Percentiles rank a stretch among this genome's conserved stretches.
Evolutionary conservation across 2,797 vertebrate species (phyloP).

Genomic region (Tapirus indicus): DNA sequence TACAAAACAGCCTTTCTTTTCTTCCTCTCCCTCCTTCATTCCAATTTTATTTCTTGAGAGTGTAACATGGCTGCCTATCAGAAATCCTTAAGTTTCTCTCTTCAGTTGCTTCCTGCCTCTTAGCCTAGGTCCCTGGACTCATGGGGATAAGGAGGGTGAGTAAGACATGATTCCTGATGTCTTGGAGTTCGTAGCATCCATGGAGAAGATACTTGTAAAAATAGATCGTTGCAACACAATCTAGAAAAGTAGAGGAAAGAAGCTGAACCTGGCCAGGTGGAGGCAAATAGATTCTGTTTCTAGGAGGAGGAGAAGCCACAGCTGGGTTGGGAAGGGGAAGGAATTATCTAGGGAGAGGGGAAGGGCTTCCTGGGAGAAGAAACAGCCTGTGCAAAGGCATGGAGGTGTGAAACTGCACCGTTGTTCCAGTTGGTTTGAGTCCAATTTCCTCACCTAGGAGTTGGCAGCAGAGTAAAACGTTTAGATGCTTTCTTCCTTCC

Average conservation of each 20-base stretch:
- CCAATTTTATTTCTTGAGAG: not conserved
- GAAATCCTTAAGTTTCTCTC: not conserved
- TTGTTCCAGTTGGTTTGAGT: not conserved
- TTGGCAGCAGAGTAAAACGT: not conserved
- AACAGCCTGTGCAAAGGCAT: too few relatives aligned
- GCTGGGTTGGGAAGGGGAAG: not conserved
- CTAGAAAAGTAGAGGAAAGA: not conserved
- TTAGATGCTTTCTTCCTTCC: not conserved
- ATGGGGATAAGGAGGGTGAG: rapidly evolving
- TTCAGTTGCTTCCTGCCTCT: not conserved
- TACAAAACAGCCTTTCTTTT: not conserved
- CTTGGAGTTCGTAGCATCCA: not conserved
- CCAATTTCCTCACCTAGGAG: not conserved
- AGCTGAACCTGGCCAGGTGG: not conserved
- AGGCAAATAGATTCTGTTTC: not conserved
- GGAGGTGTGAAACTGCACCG: rapidly evolving
- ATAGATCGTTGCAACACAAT: not conserved
- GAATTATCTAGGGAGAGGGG: rapidly evolving
- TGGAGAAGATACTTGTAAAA: not conserved
- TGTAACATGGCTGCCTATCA: not conserved
- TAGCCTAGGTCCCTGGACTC: not conserved
- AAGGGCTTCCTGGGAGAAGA: not conserved
- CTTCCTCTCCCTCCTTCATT: not conserved
- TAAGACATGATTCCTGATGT: not conserved
- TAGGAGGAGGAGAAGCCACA: not conserved